Base-by-base conservation (phyloP, 1,140 invertebrate genomes). In the Dufourea novaeangliae region DNA sequence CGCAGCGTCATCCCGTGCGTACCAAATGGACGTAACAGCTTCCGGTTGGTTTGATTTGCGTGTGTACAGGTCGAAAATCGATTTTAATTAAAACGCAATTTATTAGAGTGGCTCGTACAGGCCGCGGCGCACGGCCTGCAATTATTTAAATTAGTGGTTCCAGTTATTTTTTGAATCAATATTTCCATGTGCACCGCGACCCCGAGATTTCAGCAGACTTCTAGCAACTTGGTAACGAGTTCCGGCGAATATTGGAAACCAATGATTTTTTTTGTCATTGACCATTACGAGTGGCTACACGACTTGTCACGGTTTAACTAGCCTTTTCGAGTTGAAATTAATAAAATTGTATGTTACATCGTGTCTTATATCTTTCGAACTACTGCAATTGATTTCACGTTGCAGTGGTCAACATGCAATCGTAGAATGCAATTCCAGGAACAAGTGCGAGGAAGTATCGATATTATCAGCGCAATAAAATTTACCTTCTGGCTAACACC, bases 101-200 rank as follows among this genome's bases (percentile, higher is more conserved):
- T 67, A 75, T 75, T 34, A 57, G 29, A 67, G 34, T 44, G 29
- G 10, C 3, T 32, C 11, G 14, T 17, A 10, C 20, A 5, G 34
- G 25, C 17, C 27, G 14, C 29, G 17, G 1, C n/a, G 27, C 22
- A 17, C 27, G 46, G 7, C 11, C 46, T 17, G 63, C 50, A 66
- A 57, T 75, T 75, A 75, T 37, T 75, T 75, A 75, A 57, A 67
- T 75, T 67, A 75, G 29, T 22, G 37, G 0, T 14, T n/a, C 11
- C 0, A 57, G 29, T 67, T 68, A 68, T 68, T 68, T 68, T 59
- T 59, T 39, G 12, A 37, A 59, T 37, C 29, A 44, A 44, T 50
- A 41, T 62, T 41, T 17, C 25, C 8, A 11, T 25, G 22, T 29
- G 1, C 32, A 2, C 25, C 4, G 7, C n/a, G 17, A 34, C 27